These are phyloP conservation scores for Phorcus lineatus DNA, from an alignment of 2,888 invertebrate genomes.

Conservation along the genomic window DNA sequence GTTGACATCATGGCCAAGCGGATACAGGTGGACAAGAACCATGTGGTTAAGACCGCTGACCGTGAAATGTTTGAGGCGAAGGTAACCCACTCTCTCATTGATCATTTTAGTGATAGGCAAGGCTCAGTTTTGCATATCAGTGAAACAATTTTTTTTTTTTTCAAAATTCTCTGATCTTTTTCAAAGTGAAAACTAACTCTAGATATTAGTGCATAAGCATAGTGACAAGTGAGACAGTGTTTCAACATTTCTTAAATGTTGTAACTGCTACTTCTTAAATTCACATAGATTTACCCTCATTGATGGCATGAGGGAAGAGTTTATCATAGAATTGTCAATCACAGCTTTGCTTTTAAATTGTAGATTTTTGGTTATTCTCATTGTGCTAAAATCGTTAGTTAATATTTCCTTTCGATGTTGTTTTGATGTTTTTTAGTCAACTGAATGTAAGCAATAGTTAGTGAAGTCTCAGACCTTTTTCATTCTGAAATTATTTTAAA, in stretches of 20 bases:
- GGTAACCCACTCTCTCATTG: slow-evolving; percentile 36
- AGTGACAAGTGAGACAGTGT: neutral
- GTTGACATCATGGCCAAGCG: slow-evolving; percentile 69
- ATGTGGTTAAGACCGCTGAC: slow-evolving; percentile 69
- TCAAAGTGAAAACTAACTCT: no score
- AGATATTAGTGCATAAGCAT: neutral
- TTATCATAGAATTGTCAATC: neutral
- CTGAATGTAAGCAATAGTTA: no score
- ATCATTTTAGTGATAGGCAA: no score
- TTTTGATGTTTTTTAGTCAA: no score
- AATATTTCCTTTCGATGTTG: no score
- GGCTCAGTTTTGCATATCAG: no score
- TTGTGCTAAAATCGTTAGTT: no score
- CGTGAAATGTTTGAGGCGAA: slow-evolving; percentile 71
- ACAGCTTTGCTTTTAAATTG: neutral
- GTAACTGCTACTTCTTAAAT: neutral
- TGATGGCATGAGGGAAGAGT: neutral
- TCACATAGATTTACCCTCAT: neutral
- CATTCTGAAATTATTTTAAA: no score
- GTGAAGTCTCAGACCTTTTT: no score
- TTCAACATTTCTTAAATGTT: neutral
- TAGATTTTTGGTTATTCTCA: no score
- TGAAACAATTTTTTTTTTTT: no score
- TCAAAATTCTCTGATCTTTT: no score
- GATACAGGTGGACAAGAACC: slow-evolving; percentile 69